phyloP scores from a whole-genome alignment of 2,113 vertebrate species.

The Naja naja region DNA sequence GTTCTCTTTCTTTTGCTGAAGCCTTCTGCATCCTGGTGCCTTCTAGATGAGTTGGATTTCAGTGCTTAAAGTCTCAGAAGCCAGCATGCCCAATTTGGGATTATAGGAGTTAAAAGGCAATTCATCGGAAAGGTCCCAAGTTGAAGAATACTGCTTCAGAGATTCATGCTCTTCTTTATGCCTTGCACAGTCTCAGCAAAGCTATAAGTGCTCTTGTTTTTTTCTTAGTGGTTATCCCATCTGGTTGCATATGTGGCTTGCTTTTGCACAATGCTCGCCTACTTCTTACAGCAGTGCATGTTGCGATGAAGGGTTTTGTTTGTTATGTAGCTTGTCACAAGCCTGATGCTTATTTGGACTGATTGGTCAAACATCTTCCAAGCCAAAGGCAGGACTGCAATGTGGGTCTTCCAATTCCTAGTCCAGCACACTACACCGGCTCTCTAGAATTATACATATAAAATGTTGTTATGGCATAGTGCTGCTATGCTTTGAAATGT shows the following conservation, averaged over 20 bases:
- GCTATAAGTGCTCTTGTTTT: not conserved
- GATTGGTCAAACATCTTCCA: not conserved
- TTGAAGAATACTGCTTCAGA: not conserved
- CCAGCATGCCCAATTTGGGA: not conserved
- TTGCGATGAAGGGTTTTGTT: not conserved
- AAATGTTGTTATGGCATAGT: not conserved
- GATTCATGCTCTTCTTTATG: not conserved
- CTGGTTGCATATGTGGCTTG: not conserved
- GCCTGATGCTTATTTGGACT: not conserved
- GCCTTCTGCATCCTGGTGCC: not conserved
- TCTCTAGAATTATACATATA: not conserved
- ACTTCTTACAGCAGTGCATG: not conserved
- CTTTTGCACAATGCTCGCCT: not conserved
- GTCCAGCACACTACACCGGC: not conserved
- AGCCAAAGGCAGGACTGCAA: not conserved
- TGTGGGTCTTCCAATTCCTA: not conserved
- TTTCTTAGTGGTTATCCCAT: not conserved
- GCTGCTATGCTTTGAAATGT: not conserved
- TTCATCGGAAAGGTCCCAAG: not conserved
- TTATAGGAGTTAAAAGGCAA: not conserved
- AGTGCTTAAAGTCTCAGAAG: not conserved
- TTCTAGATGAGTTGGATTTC: not conserved
- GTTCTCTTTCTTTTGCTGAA: not conserved
- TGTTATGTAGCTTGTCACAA: not conserved
- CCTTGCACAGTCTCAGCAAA: not conserved